phyloP scores from a whole-genome alignment of 2,113 vertebrate species.

The Nematolebias whitei region DNA sequence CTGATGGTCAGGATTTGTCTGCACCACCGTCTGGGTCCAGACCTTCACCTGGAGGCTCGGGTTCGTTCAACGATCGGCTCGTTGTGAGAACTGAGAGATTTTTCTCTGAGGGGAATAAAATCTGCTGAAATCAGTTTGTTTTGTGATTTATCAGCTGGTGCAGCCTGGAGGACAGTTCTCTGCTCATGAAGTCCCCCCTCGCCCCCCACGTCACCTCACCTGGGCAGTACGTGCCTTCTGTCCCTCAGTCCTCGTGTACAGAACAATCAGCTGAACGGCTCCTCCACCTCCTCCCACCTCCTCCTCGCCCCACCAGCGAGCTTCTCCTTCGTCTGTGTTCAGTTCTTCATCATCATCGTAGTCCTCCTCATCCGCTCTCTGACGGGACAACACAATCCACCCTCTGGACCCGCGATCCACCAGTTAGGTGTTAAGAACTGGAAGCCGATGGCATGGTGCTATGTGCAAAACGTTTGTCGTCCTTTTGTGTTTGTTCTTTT shows the following conservation, averaged over 20 bases:
- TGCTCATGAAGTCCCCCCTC: not conserved
- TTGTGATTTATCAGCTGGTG: constrained; percentile 8
- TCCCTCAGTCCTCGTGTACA: constrained; percentile 36
- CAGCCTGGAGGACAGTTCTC: constrained; percentile 21
- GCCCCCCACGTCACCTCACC: not conserved
- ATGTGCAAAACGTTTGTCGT: constrained; percentile 44
- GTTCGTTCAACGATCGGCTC: not conserved
- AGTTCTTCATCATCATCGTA: constrained; percentile 7
- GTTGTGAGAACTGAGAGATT: not conserved
- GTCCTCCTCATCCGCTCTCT: constrained; percentile 23
- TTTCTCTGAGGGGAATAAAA: not conserved
- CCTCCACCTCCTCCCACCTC: constrained; percentile 44
- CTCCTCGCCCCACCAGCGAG: not conserved
- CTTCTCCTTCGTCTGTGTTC: not conserved
- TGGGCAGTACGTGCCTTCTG: constrained; percentile 84
- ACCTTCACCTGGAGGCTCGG: not conserved
- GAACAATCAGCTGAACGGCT: constrained; percentile 33
- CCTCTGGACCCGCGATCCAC: constrained; percentile 44
- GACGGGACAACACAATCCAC: not conserved
- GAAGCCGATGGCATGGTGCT: constrained; percentile 72
- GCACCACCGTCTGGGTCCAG: not conserved
- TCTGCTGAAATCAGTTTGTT: constrained; percentile 17
- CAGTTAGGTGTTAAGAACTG: constrained; percentile 36
- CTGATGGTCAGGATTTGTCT: not conserved
- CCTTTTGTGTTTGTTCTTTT: constrained; percentile 1